phyloP scores from a whole-genome alignment of 2,888 invertebrate genomes.

The Oasisia sp. region DNA sequence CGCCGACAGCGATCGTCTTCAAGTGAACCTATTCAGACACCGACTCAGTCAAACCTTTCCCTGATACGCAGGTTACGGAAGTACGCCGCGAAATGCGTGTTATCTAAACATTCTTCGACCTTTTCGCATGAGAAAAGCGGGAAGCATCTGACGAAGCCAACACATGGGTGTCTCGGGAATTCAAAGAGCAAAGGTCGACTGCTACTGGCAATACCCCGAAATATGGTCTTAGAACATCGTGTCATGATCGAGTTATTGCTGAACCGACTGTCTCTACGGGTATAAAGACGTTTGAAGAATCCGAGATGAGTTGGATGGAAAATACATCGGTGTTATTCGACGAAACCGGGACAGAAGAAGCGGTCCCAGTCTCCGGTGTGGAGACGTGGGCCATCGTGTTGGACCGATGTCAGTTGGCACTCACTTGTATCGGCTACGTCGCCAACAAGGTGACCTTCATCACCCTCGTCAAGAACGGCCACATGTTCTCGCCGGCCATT shows the following conservation, averaged over 20 bases:
- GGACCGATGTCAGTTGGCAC: constrained; percentile 31
- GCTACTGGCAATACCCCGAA: background rate
- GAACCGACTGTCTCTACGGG: background rate
- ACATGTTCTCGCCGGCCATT: constrained; percentile 33
- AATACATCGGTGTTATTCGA: background rate
- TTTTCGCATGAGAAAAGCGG: background rate
- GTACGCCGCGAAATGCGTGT: background rate
- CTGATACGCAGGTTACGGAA: background rate
- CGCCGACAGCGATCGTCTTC: background rate
- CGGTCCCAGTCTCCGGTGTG: background rate
- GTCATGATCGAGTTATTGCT: background rate
- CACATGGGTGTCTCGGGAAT: background rate
- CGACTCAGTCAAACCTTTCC: background rate
- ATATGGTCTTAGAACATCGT: background rate
- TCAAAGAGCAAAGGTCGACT: background rate
- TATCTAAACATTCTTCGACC: background rate
- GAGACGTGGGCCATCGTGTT: constrained; percentile 23
- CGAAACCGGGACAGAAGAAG: background rate
- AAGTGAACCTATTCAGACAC: background rate
- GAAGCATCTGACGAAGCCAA: background rate
- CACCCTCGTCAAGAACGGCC: constrained; percentile 27
- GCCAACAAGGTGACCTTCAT: constrained; percentile 36
- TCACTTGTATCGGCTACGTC: constrained; percentile 31
- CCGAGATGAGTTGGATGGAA: background rate
- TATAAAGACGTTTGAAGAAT: background rate